Base-by-base conservation (phyloP, 2,113 vertebrate genomes). In the Cyprinus carpio region DNA sequence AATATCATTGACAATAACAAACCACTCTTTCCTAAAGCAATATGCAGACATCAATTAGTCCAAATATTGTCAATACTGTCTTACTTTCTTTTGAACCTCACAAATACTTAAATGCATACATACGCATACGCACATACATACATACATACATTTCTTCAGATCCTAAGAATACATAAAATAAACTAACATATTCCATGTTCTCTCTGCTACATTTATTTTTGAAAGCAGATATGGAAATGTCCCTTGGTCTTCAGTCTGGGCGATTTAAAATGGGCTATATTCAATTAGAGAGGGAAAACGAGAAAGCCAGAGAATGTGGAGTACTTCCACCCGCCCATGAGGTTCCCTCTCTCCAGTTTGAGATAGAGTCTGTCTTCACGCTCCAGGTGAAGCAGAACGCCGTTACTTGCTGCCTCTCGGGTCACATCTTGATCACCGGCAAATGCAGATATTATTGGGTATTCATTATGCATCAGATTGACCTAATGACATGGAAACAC, bases 311-410 rank as follows among this genome's bases (percentile, higher is more conserved):
- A 97, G 92, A 97, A 97, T 6, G 96, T 97, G 78, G 96, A 97
- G 84, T 97, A 97, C 84, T 97, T 97, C 96, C 96, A 97, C 85
- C 96, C 96, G 72, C 96, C 96, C 96, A 96, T 97, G 84, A 97
- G 95, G 90, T 97, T 97, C 67, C 96, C 96, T 89, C 96, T 92
- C 87, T 97, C 96, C 90, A 97, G 93, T 92, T 96, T 97, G 87
- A 97, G 95, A 76, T 97, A 96, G 13, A 97, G 96, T 92, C 95
- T 96, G 90, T 97, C 96, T 89, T 96, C 95, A 83, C 96, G 93
- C 90, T 97, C 96, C 95, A 97, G 95, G 85, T 94, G 96, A 87
- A 97, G 94, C 51, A 97, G 92, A 20, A 97, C 96, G 0, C 96
- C 96, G 16, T 97, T 97, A 92, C 96, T 97, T 87, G 96, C 96